Conservation (phyloP, 2,888 invertebrate genomes). For the Therioaphis trifolii region DNA sequence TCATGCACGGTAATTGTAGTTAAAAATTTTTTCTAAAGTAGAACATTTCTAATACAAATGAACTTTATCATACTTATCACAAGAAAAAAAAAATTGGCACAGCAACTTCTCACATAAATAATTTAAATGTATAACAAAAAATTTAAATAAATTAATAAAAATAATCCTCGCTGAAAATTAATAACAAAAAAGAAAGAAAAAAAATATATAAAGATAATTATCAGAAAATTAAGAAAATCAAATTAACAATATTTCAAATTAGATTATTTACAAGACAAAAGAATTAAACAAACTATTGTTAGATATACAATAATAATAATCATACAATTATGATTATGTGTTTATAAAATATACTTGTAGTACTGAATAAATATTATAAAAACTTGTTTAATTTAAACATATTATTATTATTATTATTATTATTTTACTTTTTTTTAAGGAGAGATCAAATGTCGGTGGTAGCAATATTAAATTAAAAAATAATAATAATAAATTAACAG, state of each 20-base stretch:
- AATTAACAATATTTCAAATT: constrained; percentile 50
- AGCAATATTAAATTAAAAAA: constrained; percentile 49
- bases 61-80: background rate
- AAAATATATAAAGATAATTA: constrained; percentile 18
- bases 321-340: constrained; percentile 22
- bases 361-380: constrained; percentile 52
- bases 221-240: constrained; percentile 58
- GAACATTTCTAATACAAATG: background rate
- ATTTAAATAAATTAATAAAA: constrained; percentile 53
- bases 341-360: constrained; percentile 4
- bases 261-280: constrained; percentile 45
- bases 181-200: constrained; percentile 50
- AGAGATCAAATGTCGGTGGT: constrained; percentile 62
- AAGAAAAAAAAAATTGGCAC: constrained; percentile 56
- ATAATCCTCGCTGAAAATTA: constrained; percentile 35
- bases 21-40: constrained; percentile 28
- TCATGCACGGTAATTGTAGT: background rate
- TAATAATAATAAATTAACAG: constrained; percentile 40
- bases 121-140: constrained; percentile 61
- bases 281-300: constrained; percentile 50
- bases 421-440: constrained; percentile 31
- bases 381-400: constrained; percentile 50
- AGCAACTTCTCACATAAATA: constrained; percentile 51
- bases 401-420: constrained; percentile 23
- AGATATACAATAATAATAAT: constrained; percentile 31